Conservation (phyloP, 2,113 vertebrate species). For the Uropsilus gracilis region DNA sequence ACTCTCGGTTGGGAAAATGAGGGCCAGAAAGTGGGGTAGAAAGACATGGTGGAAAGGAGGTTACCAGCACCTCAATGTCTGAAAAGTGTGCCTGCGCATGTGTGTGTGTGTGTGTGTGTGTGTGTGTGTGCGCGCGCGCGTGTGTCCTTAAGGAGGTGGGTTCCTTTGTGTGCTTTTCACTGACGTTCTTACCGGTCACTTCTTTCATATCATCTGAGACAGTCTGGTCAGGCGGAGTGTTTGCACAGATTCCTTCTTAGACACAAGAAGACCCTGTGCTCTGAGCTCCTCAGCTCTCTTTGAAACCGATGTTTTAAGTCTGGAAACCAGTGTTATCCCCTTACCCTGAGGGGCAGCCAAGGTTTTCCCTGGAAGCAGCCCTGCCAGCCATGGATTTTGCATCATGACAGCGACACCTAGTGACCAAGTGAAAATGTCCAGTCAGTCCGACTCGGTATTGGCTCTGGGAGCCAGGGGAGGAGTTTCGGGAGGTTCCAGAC, state of each 20-base stretch:
- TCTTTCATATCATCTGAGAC: neutral
- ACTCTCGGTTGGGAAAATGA: neutral
- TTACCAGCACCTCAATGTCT: too few relatives aligned
- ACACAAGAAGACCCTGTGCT: neutral
- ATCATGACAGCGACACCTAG: constrained; percentile 77
- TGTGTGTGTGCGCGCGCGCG: too few relatives aligned
- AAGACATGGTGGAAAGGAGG: neutral
- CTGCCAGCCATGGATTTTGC: constrained; percentile 31
- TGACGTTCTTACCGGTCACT: neutral
- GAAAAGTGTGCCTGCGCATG: neutral
- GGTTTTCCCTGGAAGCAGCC: neutral
- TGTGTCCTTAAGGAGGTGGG: too few relatives aligned
- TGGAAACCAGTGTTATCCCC: neutral
- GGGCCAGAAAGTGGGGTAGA: neutral
- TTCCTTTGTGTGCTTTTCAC: neutral
- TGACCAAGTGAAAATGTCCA: neutral
- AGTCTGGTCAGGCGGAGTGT: too few relatives aligned
- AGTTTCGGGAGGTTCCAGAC: neutral
- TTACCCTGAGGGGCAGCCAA: neutral
- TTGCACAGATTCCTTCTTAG: neutral
- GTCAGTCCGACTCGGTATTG: neutral
- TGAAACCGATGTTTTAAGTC: neutral
- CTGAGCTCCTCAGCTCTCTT: neutral
- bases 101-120: neutral
- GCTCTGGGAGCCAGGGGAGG: neutral